Evolutionary conservation across 1,140 invertebrate genomes (phyloP).

Genomic region (Drosophila arizonae): DNA sequence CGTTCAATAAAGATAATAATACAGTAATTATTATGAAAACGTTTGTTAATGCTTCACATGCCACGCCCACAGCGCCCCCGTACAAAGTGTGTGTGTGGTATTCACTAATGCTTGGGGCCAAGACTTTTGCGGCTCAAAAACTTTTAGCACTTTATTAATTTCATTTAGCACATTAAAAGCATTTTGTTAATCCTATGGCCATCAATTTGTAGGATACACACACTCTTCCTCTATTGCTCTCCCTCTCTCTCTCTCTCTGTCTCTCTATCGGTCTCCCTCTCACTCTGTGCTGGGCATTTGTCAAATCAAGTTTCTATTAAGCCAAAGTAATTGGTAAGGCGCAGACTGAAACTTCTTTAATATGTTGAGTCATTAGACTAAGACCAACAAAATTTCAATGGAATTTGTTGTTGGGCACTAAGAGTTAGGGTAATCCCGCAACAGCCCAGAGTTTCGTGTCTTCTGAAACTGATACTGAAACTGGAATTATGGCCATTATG

Average conservation of each 20-base stretch:
- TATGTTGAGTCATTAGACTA: background rate
- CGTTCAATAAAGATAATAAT: constrained; percentile 57
- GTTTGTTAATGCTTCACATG: constrained; percentile 49
- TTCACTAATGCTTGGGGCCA: constrained; percentile 38
- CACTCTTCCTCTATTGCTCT: background rate
- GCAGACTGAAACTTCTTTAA: background rate
- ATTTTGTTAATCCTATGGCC: constrained; percentile 36
- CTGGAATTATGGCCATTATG: no score
- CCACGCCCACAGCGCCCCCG: constrained; percentile 13
- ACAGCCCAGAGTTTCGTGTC: no score
- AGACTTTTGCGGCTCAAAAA: constrained; percentile 48
- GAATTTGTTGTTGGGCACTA: no score
- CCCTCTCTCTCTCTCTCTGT: background rate
- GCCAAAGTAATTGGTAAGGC: constrained; percentile 10
- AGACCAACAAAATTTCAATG: background rate
- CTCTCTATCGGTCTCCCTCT: background rate
- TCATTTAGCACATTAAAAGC: constrained; percentile 65
- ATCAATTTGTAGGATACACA: constrained; percentile 32
- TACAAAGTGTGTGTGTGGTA: background rate
- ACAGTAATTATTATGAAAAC: constrained; percentile 72
- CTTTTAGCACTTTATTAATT: constrained; percentile 72
- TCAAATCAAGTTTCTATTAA: constrained; percentile 28
- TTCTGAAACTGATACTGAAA: no score
- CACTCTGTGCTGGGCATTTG: background rate
- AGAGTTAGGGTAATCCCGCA: no score